These are phyloP conservation scores for Trissoscelio sp. DNA, from an alignment of 2,888 invertebrate genomes.

Conservation along the genomic window DNA sequence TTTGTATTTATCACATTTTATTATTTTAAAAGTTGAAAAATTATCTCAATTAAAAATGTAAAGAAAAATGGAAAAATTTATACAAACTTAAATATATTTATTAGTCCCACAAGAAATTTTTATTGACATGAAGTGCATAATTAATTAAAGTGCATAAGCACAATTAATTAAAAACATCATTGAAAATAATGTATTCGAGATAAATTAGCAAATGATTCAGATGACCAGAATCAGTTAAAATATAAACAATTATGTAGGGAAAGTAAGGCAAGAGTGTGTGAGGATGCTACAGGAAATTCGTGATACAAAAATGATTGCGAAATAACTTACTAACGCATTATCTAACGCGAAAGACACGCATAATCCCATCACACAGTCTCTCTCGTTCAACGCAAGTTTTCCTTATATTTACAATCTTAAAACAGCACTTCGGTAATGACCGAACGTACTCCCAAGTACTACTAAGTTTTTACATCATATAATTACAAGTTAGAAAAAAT, in stretches of 20 bases:
- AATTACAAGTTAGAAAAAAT: slow-evolving; percentile 66
- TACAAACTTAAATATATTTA: too few relatives aligned
- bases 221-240: slow-evolving; percentile 59
- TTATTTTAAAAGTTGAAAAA: too few relatives aligned
- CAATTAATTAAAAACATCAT: slow-evolving; percentile 4
- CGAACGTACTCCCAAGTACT: slow-evolving; percentile 31
- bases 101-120: slow-evolving; percentile 47
- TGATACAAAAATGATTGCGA: slow-evolving; percentile 44
- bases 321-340: slow-evolving; percentile 52
- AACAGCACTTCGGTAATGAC: slow-evolving; percentile 16
- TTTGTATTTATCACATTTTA: too few relatives aligned
- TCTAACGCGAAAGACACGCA: slow-evolving; percentile 30
- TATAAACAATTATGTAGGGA: slow-evolving; percentile 74
- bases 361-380: slow-evolving; percentile 20
- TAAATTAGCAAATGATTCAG: slow-evolving; percentile 6
- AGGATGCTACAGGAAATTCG: slow-evolving; percentile 23
- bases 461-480: slow-evolving; percentile 55
- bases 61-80: too few relatives aligned
- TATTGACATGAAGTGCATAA: too few relatives aligned
- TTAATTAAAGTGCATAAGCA: too few relatives aligned
- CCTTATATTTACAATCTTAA: slow-evolving; percentile 53
- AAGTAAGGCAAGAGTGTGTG: slow-evolving; percentile 41
- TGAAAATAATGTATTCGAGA: not conserved
- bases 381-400: slow-evolving; percentile 17
- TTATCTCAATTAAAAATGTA: too few relatives aligned